Evolutionary conservation across 2,113 vertebrate genomes (phyloP), one percentile per base, ranked within the genome.

Genomic region (Epinephelus lanceolatus): DNA sequence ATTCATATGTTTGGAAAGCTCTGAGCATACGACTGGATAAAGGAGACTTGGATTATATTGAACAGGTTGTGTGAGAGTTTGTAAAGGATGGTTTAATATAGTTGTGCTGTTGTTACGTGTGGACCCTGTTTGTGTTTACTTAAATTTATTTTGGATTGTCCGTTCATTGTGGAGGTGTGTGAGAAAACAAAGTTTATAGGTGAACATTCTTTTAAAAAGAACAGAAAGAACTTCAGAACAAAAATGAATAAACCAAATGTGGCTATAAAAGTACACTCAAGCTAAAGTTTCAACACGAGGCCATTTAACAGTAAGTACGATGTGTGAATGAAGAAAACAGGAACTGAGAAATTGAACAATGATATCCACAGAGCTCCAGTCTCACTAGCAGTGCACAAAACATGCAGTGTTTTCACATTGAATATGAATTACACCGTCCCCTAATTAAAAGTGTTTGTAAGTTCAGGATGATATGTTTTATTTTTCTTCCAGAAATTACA

Each of bases 281-380:
- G 33, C 21, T 63, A 30, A n/a, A 65, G 19, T 21, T 55, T 53
- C 9, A 53, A 9, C 4, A n/a, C 9, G 27, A 30, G 30, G 37
- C 10, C 18, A 19, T 11, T 4, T 68, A 68, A 49, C 65, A 49
- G 8, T 27, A 14, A 10, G 23, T 17, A 25, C 9, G 49, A 18
- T 5, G 42, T 55, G 51, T n/a, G 51, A 55, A 9, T 53, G 67
- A n/a, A 53, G 21, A 11, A 65, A 45, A 13, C 5, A 23, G 23
- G 30, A 53, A 21, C 49, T 65, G 62, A 65, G 62, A 65, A 65
- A 65, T 9, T 23, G 62, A 65, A 65, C 61, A 40, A 65, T 45
- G 37, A 9, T 5, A 14, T 65, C 37, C 62, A 23, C 3, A 14
- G 62, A 65, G 62, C 21, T 65, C 37, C 19, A 42, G 21, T 13